These are phyloP conservation scores for Adelphocoris suturalis DNA, from an alignment of 2,888 invertebrate genomes.

Conservation along the genomic window DNA sequence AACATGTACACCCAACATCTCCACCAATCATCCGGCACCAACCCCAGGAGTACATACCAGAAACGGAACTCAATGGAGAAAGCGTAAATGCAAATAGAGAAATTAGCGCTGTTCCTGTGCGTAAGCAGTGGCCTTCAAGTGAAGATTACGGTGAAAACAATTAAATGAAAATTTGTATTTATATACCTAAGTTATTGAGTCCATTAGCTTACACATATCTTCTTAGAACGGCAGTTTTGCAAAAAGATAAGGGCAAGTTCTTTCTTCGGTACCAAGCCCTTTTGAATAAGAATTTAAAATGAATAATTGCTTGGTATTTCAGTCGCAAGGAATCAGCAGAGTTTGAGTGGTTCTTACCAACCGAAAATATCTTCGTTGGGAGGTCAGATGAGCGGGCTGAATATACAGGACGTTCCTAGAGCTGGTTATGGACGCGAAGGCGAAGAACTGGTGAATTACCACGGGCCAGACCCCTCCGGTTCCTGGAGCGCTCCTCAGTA, in stretches of 20 bases:
- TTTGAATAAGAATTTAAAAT: no score
- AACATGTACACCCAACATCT: constrained; percentile 46
- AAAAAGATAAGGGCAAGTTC: not conserved
- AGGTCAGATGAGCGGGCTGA: constrained; percentile 33
- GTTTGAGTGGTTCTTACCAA: not conserved
- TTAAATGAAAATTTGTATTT: no score
- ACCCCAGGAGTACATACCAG: constrained; percentile 50
- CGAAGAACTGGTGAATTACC: constrained; percentile 74
- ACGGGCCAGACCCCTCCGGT: constrained; percentile 53
- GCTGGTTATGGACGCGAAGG: constrained; percentile 76
- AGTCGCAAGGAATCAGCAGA: constrained; percentile 41
- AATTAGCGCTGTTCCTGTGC: constrained; percentile 51
- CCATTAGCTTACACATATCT: no score
- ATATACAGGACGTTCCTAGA: constrained; percentile 43
- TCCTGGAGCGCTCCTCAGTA: constrained; percentile 67
- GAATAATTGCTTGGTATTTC: not conserved
- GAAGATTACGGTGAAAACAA: constrained; percentile 50
- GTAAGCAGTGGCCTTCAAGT: constrained; percentile 56
- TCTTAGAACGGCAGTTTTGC: no score
- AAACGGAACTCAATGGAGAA: constrained; percentile 41
- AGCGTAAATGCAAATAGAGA: constrained; percentile 11
- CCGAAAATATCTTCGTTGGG: constrained; percentile 11
- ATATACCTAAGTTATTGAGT: no score
- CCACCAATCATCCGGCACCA: constrained; percentile 10
- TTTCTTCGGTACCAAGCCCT: no score